phyloP scores from a whole-genome alignment of 2,113 vertebrate species.

The Dendropsophus ebraccatus region DNA sequence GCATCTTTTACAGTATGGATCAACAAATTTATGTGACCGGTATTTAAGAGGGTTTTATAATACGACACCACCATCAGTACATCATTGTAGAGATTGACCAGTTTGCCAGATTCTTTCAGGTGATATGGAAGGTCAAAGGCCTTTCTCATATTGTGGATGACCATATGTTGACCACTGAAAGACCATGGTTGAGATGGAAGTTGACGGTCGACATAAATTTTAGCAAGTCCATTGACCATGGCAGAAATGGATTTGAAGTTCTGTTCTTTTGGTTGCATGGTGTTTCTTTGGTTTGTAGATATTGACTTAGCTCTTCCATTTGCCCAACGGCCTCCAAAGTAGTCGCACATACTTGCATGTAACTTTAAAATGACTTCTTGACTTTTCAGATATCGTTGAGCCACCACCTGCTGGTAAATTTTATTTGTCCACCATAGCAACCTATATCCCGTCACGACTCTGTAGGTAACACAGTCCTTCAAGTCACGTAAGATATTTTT shows the following conservation, averaged over 20 bases:
- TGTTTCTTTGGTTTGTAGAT: slow-evolving; percentile 15
- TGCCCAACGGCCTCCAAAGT: slow-evolving; percentile 71
- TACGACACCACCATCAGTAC: slow-evolving; percentile 70
- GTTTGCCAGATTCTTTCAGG: slow-evolving; percentile 67
- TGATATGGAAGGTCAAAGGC: slow-evolving; percentile 75
- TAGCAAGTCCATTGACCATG: neutral
- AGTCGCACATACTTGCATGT: slow-evolving; percentile 71
- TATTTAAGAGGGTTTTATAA: slow-evolving; percentile 72
- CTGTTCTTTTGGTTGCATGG: slow-evolving; percentile 1
- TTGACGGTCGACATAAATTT: slow-evolving; percentile 64
- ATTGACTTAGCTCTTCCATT: slow-evolving; percentile 65
- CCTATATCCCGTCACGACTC: slow-evolving; percentile 61
- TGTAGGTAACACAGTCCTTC: slow-evolving; percentile 68
- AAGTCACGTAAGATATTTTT: slow-evolving; percentile 74
- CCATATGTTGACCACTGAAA: slow-evolving; percentile 55
- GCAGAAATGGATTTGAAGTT: neutral
- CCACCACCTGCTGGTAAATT: slow-evolving; percentile 72
- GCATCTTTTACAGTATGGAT: slow-evolving; percentile 68
- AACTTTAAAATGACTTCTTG: slow-evolving; percentile 60
- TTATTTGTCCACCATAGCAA: slow-evolving; percentile 75
- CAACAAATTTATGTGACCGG: slow-evolving; percentile 67
- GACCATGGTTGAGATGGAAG: slow-evolving; percentile 69
- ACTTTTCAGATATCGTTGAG: slow-evolving; percentile 68
- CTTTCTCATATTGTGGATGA: slow-evolving; percentile 68
- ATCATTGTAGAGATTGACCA: slow-evolving; percentile 65